phyloP scores from a whole-genome alignment of 2,797 vertebrate genomes.

The Megalops cyprinoides region DNA sequence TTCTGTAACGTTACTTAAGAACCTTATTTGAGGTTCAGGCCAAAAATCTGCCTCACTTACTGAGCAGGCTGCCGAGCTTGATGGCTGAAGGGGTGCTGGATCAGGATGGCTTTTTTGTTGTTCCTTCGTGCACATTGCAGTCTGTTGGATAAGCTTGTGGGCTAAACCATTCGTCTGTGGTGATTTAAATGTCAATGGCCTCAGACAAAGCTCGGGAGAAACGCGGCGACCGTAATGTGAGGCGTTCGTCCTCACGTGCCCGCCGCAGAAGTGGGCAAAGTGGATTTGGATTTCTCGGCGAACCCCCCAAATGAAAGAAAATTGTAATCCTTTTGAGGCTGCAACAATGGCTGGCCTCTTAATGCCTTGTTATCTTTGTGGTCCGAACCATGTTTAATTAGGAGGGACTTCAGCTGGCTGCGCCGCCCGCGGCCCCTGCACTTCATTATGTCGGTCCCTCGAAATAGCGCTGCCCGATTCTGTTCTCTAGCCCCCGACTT shows the following conservation, averaged over 20 bases:
- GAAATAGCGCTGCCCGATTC: constrained; percentile 1
- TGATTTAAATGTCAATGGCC: constrained; percentile 44
- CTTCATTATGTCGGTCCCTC: constrained; percentile 34
- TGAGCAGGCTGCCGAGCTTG: not conserved
- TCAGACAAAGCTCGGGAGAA: constrained; percentile 34
- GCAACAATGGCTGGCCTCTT: constrained; percentile 47
- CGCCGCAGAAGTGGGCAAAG: constrained; percentile 44
- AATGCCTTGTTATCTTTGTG: constrained; percentile 53
- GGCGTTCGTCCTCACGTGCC: constrained; percentile 44
- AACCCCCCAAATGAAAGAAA: constrained; percentile 53
- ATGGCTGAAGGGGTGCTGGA: not conserved
- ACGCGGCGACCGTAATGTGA: constrained; percentile 40
- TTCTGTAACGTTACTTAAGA: too few species aligned
- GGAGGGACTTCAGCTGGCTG: constrained; percentile 45
- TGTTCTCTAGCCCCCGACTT: not conserved
- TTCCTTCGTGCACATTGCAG: too few species aligned
- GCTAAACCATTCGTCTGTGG: not conserved
- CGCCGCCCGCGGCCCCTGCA: constrained; percentile 15
- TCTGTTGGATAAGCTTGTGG: not conserved
- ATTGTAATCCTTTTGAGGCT: constrained; percentile 51
- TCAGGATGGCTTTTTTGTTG: not conserved
- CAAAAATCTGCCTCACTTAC: not conserved
- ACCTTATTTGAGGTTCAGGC: not conserved
- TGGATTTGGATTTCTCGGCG: constrained; percentile 57
- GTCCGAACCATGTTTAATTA: constrained; percentile 56